phyloP scores from a whole-genome alignment of 2,888 invertebrate species.

The Dynastes hyllus region DNA sequence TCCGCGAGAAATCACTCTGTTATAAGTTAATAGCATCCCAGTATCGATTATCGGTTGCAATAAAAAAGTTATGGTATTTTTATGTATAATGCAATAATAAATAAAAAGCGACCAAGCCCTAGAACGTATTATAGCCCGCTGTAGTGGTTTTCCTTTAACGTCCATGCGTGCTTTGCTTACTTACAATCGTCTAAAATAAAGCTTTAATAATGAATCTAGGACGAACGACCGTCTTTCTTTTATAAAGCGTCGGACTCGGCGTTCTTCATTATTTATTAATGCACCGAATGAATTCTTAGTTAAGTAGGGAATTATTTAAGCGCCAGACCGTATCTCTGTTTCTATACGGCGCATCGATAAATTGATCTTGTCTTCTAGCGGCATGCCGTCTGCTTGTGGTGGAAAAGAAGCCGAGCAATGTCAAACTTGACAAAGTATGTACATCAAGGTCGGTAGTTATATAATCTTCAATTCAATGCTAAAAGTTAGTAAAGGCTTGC shows the following conservation, averaged over 20 bases:
- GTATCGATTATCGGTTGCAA: background rate
- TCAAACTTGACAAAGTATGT: background rate
- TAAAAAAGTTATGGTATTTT: conserved; percentile 2
- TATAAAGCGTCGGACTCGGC: conserved; percentile 22
- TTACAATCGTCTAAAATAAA: conserved; percentile 18
- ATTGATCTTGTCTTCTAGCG: background rate
- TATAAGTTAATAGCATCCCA: too few species aligned
- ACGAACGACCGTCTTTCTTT: conserved; percentile 1
- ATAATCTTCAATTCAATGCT: too few species aligned
- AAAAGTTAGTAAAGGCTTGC: too few species aligned
- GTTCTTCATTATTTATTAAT: conserved; percentile 24
- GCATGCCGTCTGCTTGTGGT: too few species aligned
- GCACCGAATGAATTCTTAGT: conserved; percentile 21
- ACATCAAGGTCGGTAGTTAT: background rate
- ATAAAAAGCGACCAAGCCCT: background rate
- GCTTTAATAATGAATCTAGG: conserved; percentile 27
- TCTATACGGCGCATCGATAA: conserved; percentile 17
- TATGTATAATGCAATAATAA: conserved; percentile 9
- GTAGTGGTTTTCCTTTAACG: background rate
- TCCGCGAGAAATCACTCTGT: too few species aligned
- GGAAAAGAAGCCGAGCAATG: too few species aligned
- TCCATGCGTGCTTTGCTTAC: background rate
- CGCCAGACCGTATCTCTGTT: background rate
- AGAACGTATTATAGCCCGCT: background rate
- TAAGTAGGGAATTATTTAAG: conserved; percentile 29